Conservation (phyloP, 1,140 invertebrate species). For the Apis cerana region DNA sequence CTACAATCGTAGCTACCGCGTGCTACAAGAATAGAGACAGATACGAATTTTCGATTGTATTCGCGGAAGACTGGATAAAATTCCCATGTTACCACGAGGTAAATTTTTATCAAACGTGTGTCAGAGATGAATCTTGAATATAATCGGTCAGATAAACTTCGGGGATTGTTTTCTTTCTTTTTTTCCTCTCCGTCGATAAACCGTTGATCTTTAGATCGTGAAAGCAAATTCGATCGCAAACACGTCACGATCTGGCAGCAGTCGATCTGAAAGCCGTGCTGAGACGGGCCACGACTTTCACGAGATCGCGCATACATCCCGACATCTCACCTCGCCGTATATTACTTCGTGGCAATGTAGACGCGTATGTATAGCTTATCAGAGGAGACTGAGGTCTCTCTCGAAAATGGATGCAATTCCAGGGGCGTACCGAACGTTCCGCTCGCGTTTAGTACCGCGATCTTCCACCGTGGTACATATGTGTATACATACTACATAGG, state of each 20-base stretch:
- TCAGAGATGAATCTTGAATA: constrained; percentile 16
- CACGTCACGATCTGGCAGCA: not conserved
- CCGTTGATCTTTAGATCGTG: not conserved
- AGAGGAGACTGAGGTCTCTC: constrained; percentile 60
- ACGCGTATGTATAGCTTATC: constrained; percentile 57
- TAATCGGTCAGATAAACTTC: not conserved
- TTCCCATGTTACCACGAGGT: not conserved
- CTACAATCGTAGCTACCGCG: too few relatives aligned
- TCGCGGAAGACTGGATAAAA: not conserved
- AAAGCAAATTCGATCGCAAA: not conserved
- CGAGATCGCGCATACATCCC: constrained; percentile 46
- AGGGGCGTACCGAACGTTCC: constrained; percentile 64
- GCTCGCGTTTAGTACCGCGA: constrained; percentile 56
- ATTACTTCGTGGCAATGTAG: constrained; percentile 54
- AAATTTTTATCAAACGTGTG: not conserved
- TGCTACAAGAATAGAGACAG: not conserved
- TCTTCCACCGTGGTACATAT: constrained; percentile 56
- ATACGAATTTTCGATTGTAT: not conserved
- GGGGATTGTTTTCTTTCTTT: not conserved
- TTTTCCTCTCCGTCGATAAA: not conserved
- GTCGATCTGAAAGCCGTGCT: not conserved
- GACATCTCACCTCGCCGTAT: constrained; percentile 54
- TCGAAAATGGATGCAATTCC: constrained; percentile 68
- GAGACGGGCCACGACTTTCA: constrained; percentile 46
- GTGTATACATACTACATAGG: constrained; percentile 48